A percentile compares a stretch with the other conserved stretches of the same genome.
Evolutionary conservation across 1,140 invertebrate genomes (phyloP).

Genomic region (Rhizoglyphus robini): DNA sequence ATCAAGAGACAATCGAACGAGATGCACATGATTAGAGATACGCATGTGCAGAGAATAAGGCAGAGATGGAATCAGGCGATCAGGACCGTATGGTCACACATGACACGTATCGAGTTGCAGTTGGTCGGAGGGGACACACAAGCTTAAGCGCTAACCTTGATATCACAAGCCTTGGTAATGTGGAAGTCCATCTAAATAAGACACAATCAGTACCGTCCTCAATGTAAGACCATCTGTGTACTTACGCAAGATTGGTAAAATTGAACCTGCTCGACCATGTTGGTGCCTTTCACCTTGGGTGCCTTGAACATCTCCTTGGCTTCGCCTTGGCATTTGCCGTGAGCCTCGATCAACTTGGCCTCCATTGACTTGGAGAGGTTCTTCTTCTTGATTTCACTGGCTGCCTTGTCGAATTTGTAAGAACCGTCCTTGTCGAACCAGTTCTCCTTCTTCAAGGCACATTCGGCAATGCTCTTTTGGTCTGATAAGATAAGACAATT

Average conservation of each 20-base stretch:
- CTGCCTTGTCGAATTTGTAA: slow-evolving; percentile 27
- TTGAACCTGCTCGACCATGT: slow-evolving; percentile 26
- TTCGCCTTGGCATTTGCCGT: slow-evolving; percentile 10
- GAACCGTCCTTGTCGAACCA: slow-evolving; percentile 26
- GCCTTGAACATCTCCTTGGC: neutral
- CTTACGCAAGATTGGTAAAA: slow-evolving; percentile 30
- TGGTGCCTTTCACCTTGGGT: neutral
- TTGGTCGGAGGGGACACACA: too few species aligned
- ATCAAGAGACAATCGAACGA: too few species aligned
- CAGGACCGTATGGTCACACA: too few species aligned
- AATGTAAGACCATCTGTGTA: neutral
- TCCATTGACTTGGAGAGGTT: slow-evolving; percentile 23
- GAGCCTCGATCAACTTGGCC: neutral
- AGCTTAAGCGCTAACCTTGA: too few species aligned
- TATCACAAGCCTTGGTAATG: neutral
- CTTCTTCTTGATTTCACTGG: slow-evolving; percentile 27
- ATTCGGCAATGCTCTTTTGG: slow-evolving; percentile 15
- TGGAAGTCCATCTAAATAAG: neutral
- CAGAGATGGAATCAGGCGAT: too few species aligned
- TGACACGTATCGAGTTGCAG: too few species aligned
- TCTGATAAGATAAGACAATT: neutral
- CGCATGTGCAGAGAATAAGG: too few species aligned
- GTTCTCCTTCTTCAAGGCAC: slow-evolving; percentile 21
- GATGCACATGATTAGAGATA: too few species aligned
- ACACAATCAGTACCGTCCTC: neutral